Percentiles rank a stretch among this genome's conserved stretches.
These are phyloP conservation scores for Tamandua tetradactyla DNA, from an alignment of 2,797 vertebrate genomes.

Conservation along the genomic window DNA sequence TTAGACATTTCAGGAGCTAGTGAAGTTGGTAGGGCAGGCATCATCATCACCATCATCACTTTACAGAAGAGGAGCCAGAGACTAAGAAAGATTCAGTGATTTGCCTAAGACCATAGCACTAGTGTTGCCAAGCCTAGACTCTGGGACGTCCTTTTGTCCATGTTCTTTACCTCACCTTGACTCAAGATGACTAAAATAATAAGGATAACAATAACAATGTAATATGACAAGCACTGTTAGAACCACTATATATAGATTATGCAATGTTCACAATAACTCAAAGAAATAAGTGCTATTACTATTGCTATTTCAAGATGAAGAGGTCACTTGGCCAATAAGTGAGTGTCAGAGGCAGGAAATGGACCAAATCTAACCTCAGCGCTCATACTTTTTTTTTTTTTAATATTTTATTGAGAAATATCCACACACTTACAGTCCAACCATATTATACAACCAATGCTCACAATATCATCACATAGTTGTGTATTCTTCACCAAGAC, in stretches of 20 bases:
- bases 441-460: no score
- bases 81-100: not conserved
- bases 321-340: not conserved
- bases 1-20: not conserved
- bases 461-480: no score
- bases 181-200: not conserved
- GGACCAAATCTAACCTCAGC: not conserved
- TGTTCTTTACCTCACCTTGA: not conserved
- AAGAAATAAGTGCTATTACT: not conserved
- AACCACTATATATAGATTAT: rapidly evolving
- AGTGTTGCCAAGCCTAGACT: not conserved
- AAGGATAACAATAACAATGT: not conserved
- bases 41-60: not conserved
- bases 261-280: not conserved
- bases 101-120: not conserved
- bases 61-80: not conserved
- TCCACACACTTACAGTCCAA: no score
- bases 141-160: not conserved
- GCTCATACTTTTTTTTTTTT: not conserved
- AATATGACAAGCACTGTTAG: not conserved
- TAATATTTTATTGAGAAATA: no score
- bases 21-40: not conserved
- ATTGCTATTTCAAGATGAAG: not conserved
- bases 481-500: no score
- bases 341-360: not conserved